A percentile compares a stretch with the other conserved stretches of the same genome.
phyloP scores from a whole-genome alignment of 2,888 invertebrate genomes.

The Chrysomela aeneicollis region DNA sequence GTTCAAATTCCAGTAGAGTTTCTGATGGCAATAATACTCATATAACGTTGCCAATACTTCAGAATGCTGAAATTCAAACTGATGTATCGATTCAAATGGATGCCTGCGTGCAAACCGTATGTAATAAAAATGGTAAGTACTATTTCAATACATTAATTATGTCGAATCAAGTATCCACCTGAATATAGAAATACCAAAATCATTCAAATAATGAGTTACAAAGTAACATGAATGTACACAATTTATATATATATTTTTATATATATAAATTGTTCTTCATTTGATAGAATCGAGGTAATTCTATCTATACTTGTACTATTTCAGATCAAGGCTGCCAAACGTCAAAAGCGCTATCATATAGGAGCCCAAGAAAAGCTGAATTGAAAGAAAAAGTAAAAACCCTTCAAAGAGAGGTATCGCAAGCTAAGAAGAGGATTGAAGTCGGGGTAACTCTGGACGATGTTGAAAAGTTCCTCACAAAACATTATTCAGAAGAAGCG shows the following conservation, averaged over 20 bases:
- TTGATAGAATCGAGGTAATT: too few species aligned
- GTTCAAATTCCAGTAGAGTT: slow-evolving; percentile 3
- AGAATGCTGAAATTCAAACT: slow-evolving; percentile 10
- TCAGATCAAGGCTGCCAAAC: slow-evolving; percentile 16
- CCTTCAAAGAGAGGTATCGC: slow-evolving; percentile 16
- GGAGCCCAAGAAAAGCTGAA: slow-evolving; percentile 14
- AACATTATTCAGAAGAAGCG: slow-evolving; percentile 10
- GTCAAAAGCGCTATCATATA: slow-evolving; percentile 11
- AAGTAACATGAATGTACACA: too few species aligned
- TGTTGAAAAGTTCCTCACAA: too few species aligned
- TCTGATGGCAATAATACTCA: not conserved
- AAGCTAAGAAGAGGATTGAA: slow-evolving; percentile 14
- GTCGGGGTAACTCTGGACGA: slow-evolving; percentile 13
- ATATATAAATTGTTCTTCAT: too few species aligned
- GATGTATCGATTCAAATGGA: slow-evolving; percentile 15
- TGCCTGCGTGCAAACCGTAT: slow-evolving; percentile 16
- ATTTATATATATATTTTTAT: too few species aligned
- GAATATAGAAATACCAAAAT: too few species aligned
- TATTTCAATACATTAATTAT: slow-evolving; percentile 2
- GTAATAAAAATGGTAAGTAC: not conserved
- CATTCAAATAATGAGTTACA: too few species aligned
- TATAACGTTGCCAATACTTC: not conserved
- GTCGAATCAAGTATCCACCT: too few species aligned
- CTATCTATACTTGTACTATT: too few species aligned
- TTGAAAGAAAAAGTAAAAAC: slow-evolving; percentile 14